Percentiles rank a stretch among this genome's conserved stretches.
Evolutionary conservation across 2,113 vertebrate species (phyloP).

Genomic region (Oriolus oriolus): DNA sequence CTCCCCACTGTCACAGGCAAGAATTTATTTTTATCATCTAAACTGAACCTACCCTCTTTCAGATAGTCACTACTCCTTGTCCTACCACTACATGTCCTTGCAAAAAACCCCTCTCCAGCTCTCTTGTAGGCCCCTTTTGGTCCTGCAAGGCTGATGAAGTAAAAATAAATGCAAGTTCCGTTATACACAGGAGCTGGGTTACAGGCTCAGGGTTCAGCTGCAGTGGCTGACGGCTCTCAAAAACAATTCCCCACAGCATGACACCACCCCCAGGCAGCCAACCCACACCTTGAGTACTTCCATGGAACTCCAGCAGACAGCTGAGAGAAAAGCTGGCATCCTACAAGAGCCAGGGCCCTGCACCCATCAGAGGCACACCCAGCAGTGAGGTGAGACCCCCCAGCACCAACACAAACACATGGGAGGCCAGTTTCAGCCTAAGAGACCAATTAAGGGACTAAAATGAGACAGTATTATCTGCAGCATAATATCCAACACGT

Average conservation of each 20-base stretch:
- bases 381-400: neutral
- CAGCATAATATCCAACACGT: neutral
- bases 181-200: neutral
- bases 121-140: neutral
- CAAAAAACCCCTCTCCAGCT: neutral
- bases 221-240: neutral
- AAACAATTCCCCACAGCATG: neutral
- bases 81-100: neutral
- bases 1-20: neutral
- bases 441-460: neutral
- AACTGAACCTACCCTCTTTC: neutral
- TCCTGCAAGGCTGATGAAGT: too few species aligned
- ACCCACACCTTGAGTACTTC: neutral
- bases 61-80: neutral
- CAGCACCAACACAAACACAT: neutral
- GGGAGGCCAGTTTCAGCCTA: neutral
- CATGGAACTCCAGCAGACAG: neutral
- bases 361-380: accelerated
- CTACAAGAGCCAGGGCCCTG: neutral
- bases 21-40: neutral
- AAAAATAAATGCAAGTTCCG: neutral
- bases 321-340: neutral
- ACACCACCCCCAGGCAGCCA: neutral
- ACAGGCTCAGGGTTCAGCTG: neutral
- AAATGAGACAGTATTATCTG: neutral